Evolutionary conservation across 2,888 invertebrate genomes (phyloP), one percentile per base, ranked within the genome.

Genomic region (Dicycla oo): DNA sequence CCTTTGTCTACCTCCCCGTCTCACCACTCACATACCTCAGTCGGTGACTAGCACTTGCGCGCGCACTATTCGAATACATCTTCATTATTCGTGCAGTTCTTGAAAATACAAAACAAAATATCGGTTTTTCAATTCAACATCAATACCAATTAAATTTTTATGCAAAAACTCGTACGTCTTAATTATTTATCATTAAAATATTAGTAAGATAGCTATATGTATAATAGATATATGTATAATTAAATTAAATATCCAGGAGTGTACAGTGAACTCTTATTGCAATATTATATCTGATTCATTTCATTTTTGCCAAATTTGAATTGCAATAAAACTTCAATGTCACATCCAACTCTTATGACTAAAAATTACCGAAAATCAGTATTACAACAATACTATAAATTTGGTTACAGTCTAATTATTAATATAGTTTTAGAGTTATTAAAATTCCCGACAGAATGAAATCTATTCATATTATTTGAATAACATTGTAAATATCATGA

Each of bases 401-500:
- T 80, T 88, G 87, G 85, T 87, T 75, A 77, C 66, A 77, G 45
- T 62, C 71, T 74, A 53, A 76, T 76, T 75, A 60, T 62, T 79
- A 77, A 80, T 62, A 43, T 78, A 84, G 72, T 68, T 68, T 69
- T 82, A 82, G 78, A 81, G 15, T 71, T 72, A 77, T 54, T 80
- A 82, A 67, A 82, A 78, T 78, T 81, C 79, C 73, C 85, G 77
- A 86, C 91, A 88, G 88, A 91, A 90, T 90, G 90, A 90, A 91
- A 76, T 87, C 76, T 85, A 82, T 75, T 81, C 81, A 65, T 72
- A 69, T 77, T 79, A 77, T 75, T 81, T 79, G 60, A 77, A 60
- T 75, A 78, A 73, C 88, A 90, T 89, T 93, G 92, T 93, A 93
- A 91, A 92, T 94, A 93, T 89, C 88, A 92, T 91, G 79, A 88